Evolutionary conservation across 2,888 invertebrate genomes (phyloP).

Genomic region (Volucella inanis): DNA sequence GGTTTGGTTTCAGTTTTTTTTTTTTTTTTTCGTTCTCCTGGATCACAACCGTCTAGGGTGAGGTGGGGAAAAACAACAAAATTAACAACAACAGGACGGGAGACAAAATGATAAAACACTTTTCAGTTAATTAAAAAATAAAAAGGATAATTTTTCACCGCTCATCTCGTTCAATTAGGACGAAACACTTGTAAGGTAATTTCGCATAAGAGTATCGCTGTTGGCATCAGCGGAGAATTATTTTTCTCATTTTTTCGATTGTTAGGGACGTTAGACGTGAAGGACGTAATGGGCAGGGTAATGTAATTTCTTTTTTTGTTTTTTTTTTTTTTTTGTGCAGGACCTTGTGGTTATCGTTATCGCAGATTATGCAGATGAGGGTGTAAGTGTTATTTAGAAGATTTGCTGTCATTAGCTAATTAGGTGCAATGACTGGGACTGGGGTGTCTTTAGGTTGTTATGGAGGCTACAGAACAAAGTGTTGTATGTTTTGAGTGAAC

Average conservation of each 20-base stretch:
- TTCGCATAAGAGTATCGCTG: constrained; percentile 66
- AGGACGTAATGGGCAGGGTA: constrained; percentile 19
- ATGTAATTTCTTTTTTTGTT: constrained; percentile 29
- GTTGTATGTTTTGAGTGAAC: no score
- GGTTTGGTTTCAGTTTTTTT: constrained; percentile 52
- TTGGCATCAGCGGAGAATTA: constrained; percentile 44
- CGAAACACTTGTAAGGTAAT: constrained; percentile 76
- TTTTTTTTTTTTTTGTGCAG: constrained; percentile 24
- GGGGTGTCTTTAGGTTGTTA: not conserved
- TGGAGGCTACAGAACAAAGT: not conserved
- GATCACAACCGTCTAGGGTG: constrained; percentile 19
- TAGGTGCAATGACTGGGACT: constrained; percentile 57
- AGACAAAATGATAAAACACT: constrained; percentile 74
- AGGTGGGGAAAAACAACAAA: constrained; percentile 63
- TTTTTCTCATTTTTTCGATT: not conserved
- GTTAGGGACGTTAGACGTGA: constrained; percentile 1
- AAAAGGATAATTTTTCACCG: constrained; percentile 77
- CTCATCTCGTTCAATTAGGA: constrained; percentile 76
- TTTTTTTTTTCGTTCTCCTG: constrained; percentile 30
- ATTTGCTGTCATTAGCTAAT: constrained; percentile 73
- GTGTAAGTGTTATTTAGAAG: constrained; percentile 63
- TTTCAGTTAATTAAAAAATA: constrained; percentile 77
- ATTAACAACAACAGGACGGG: constrained; percentile 56
- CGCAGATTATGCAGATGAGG: constrained; percentile 71
- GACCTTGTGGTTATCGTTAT: constrained; percentile 54